Evolutionary conservation across 1,140 invertebrate species (phyloP).

Genomic region (Adoxophyes honmai): DNA sequence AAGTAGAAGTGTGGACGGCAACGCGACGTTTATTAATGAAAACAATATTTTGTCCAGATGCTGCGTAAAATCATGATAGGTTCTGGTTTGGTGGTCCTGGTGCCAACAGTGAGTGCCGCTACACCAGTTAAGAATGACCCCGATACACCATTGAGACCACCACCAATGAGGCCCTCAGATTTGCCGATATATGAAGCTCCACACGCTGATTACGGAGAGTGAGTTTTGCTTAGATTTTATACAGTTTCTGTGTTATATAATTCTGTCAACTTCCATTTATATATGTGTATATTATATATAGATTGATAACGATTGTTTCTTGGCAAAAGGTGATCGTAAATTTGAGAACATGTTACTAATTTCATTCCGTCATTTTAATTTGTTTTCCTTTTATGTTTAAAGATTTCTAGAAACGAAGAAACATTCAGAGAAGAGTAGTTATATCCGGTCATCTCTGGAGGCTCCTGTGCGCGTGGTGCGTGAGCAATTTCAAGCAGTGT

Average conservation of each 20-base stretch:
- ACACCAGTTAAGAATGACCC: constrained; percentile 45
- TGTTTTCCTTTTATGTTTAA: too few relatives aligned
- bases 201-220: constrained; percentile 66
- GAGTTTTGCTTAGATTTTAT: constrained; percentile 30
- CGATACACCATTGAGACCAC: constrained; percentile 38
- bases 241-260: constrained; percentile 6
- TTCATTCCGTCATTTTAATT: too few relatives aligned
- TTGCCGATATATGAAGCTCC: constrained; percentile 76
- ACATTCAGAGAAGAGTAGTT: constrained; percentile 44
- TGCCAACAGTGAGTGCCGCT: constrained; percentile 57
- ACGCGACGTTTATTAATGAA: too few relatives aligned
- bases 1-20: too few relatives aligned
- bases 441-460: constrained; percentile 48
- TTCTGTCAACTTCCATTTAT: constrained; percentile 3
- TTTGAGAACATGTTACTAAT: too few relatives aligned
- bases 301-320: too few relatives aligned
- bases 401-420: constrained; percentile 48
- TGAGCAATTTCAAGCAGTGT: constrained; percentile 48
- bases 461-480: constrained; percentile 54
- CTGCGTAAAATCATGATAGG: constrained; percentile 63
- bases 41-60: constrained; percentile 48
- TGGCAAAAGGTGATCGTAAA: too few relatives aligned
- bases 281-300: too few relatives aligned
- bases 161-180: constrained; percentile 74
- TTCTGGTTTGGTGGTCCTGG: constrained; percentile 47